phyloP scores from a whole-genome alignment of 2,888 invertebrate genomes.

The Apamea monoglypha region DNA sequence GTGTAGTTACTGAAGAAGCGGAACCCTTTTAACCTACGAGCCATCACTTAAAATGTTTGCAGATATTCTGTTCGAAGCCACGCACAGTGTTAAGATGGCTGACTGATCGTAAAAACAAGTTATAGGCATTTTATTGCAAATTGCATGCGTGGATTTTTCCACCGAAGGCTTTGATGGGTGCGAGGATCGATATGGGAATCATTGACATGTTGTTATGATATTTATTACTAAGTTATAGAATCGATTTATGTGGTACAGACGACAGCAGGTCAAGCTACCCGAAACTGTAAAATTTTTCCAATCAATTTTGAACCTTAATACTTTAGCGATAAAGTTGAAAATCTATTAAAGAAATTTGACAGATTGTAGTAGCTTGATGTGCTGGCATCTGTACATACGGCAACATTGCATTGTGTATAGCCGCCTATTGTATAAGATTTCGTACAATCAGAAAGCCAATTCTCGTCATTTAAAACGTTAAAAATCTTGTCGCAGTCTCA shows the following conservation, averaged over 20 bases:
- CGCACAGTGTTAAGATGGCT: slow-evolving; percentile 37
- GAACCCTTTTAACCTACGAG: background rate
- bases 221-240: slow-evolving; percentile 7
- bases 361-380: too few species aligned
- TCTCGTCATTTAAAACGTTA: too few species aligned
- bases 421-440: too few species aligned
- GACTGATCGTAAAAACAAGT: slow-evolving; percentile 50
- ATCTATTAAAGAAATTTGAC: too few species aligned
- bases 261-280: too few species aligned
- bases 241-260: background rate
- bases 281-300: too few species aligned
- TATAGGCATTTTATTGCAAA: slow-evolving; percentile 60
- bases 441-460: too few species aligned
- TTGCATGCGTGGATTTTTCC: slow-evolving; percentile 60
- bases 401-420: too few species aligned
- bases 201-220: slow-evolving; percentile 18
- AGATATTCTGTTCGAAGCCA: slow-evolving; percentile 6
- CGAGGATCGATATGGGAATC: slow-evolving; percentile 25
- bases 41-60: slow-evolving; percentile 32
- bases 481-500: too few species aligned
- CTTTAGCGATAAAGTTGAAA: too few species aligned
- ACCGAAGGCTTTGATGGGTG: slow-evolving; percentile 30
- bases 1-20: background rate
- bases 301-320: too few species aligned
- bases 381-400: too few species aligned